Percentiles rank a stretch among this genome's conserved stretches.
Evolutionary conservation across 1,140 invertebrate genomes (phyloP).

Genomic region (Leptinotarsa defecta): DNA sequence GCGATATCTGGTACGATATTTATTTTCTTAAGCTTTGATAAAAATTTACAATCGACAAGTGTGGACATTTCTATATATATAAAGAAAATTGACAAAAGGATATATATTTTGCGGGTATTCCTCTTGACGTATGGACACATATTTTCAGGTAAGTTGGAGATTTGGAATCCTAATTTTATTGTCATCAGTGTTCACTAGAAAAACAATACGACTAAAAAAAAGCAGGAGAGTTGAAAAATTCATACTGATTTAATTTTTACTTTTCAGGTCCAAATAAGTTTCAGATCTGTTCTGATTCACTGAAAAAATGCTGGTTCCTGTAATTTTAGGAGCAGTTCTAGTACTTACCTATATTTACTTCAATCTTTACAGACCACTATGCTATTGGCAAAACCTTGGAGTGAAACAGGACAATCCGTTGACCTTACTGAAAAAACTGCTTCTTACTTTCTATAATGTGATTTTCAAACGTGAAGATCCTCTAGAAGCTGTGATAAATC

Average conservation of each 20-base stretch:
- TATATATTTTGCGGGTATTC: background rate
- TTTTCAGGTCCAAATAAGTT: too few relatives aligned
- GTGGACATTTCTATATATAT: background rate
- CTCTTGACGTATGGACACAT: too few relatives aligned
- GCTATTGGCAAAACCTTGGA: constrained; percentile 57
- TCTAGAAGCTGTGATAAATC: constrained; percentile 2
- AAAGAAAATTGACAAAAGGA: background rate
- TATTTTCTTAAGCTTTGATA: background rate
- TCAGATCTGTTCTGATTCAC: too few relatives aligned
- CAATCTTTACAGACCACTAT: constrained; percentile 34
- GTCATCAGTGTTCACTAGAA: too few relatives aligned
- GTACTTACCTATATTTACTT: background rate
- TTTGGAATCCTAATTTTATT: too few relatives aligned
- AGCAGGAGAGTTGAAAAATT: too few relatives aligned
- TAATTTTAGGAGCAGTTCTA: too few relatives aligned
- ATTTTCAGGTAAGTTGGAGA: too few relatives aligned
- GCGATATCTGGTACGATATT: background rate
- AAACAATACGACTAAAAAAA: too few relatives aligned
- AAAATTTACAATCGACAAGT: constrained; percentile 3
- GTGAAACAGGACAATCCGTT: constrained; percentile 55
- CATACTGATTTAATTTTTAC: too few relatives aligned
- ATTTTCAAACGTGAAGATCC: constrained; percentile 1
- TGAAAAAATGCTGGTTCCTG: too few relatives aligned
- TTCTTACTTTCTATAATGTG: background rate
- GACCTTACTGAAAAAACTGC: constrained; percentile 38